A percentile compares a stretch with the other conserved stretches of the same genome.
These are phyloP conservation scores for Chelonus formosanus DNA, from an alignment of 2,888 invertebrate genomes.

Conservation along the genomic window DNA sequence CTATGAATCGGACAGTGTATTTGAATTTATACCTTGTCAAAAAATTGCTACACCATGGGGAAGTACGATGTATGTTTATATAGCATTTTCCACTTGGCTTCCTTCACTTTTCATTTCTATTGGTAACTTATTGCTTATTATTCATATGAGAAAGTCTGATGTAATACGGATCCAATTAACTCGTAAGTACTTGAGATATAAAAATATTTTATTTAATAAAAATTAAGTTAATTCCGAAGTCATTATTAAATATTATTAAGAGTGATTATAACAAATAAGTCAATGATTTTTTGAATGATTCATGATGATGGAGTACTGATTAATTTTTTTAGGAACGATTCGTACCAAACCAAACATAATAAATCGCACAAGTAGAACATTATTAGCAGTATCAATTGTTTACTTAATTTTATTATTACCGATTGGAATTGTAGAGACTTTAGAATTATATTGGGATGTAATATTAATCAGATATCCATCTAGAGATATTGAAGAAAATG, in stretches of 20 bases:
- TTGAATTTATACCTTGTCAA: conserved; percentile 58
- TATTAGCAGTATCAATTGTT: conserved; percentile 60
- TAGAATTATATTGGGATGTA: conserved; percentile 60
- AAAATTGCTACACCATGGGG: conserved; percentile 55
- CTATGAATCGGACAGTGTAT: conserved; percentile 62
- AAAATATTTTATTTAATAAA: background rate
- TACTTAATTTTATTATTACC: conserved; percentile 60
- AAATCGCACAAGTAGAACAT: conserved; percentile 54
- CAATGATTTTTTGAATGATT: no score
- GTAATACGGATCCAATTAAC: conserved; percentile 50
- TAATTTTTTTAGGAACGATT: conserved; percentile 44
- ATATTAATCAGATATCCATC: conserved; percentile 49
- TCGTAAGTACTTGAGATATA: conserved; percentile 44
- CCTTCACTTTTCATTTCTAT: conserved; percentile 58
- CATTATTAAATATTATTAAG: no score
- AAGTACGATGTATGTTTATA: conserved; percentile 56
- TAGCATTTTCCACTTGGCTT: conserved; percentile 61
- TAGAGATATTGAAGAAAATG: conserved; percentile 39
- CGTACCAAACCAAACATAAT: conserved; percentile 44
- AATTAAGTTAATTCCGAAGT: no score
- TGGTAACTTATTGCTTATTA: conserved; percentile 59
- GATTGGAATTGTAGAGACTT: conserved; percentile 59
- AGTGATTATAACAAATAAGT: no score
- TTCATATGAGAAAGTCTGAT: conserved; percentile 52
- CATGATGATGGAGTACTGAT: no score